Conservation (phyloP, 2,113 vertebrate species). For the Lepus americanus region DNA sequence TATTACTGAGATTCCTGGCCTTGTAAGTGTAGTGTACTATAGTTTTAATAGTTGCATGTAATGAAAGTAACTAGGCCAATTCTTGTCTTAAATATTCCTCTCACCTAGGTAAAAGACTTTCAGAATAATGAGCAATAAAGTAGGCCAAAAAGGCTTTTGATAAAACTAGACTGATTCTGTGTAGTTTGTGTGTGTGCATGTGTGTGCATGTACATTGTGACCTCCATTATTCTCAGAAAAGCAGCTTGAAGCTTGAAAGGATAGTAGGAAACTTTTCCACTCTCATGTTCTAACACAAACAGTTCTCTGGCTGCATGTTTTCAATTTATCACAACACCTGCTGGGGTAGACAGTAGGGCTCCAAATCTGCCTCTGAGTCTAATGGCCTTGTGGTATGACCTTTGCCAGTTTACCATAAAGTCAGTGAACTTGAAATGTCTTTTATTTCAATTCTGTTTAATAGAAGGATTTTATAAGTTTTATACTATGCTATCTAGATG, state of each 20-base stretch:
- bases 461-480: neutral
- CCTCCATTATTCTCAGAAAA: constrained; percentile 55
- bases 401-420: neutral
- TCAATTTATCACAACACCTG: constrained; percentile 62
- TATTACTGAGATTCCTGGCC: neutral
- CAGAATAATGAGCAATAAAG: constrained; percentile 5
- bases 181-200: neutral
- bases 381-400: neutral
- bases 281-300: neutral
- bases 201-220: neutral
- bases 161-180: neutral
- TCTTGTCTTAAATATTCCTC: neutral
- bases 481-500: neutral
- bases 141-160: constrained; percentile 22
- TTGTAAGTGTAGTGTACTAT: neutral
- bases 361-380: constrained; percentile 3
- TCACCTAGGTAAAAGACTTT: neutral
- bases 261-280: constrained; percentile 9
- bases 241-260: constrained; percentile 34
- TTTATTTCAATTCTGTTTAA: neutral
- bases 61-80: neutral
- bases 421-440: neutral
- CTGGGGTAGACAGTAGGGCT: constrained; percentile 12
- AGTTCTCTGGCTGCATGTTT: constrained; percentile 36
- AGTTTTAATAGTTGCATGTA: neutral